Evolutionary conservation across 1,140 invertebrate species (phyloP), one percentile per base, ranked within the genome.

Genomic region (Penaeus vannamei): DNA sequence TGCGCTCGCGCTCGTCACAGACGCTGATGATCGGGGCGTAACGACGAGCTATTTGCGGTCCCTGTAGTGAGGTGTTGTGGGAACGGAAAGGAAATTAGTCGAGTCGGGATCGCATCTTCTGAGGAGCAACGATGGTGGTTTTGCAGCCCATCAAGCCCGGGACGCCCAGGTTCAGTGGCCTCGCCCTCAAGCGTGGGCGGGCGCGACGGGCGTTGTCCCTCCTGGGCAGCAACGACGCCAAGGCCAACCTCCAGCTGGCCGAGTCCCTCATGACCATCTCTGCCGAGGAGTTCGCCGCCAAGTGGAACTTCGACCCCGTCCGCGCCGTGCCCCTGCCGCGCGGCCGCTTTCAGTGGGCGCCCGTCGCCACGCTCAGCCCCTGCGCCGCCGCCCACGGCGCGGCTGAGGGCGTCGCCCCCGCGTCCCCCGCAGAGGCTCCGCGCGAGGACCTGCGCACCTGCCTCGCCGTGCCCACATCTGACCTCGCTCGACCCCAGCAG

Each of bases 251-350:
- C 8, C 42, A 86, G 17, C 17, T 86, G 46, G 72, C 85, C 60
- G 32, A 86, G 59, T 79, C 85, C 19, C 36, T 86, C 19, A 72
- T 86, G n/a, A 86, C 85, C 26, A 86, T 86, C 85, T 86, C 85
- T 60, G 76, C 85, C 29, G 53, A 86, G 12, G 85, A 86, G 76
- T 86, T 86, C 76, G 46, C 76, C 22, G 26, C 79, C 20, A 86
- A 86, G 76, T 86, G 85, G 85, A 86, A 86, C 36, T 86, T 86
- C 59, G 85, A 86, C 59, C 85, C 85, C 17, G 61, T 86, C 36
- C 76, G 76, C 7, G 72, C 29, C 20, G 85, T 79, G 76, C 85
- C 85, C 14, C 23, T 86, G 26, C 14, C 17, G 22, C 60, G 53
- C 32, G 76, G 72, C 23, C 72, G 72, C 19, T 76, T 76, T 29